Evolutionary conservation across 2,888 invertebrate genomes (phyloP), one percentile per base, ranked within the genome.

Genomic region (Slavum lentiscoides): DNA sequence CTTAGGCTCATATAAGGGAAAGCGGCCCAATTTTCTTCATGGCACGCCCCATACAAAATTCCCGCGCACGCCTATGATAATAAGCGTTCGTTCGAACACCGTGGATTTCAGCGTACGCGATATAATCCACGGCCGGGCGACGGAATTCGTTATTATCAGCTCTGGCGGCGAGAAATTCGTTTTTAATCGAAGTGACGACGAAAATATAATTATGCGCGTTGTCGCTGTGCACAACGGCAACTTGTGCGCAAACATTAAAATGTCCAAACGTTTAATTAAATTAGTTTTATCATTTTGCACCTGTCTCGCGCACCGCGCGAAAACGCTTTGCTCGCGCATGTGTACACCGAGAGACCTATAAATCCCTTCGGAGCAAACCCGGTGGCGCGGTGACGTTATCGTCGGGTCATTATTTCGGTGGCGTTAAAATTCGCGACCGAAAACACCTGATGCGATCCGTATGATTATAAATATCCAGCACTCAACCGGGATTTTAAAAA

Each of bases 261-360:
- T 49, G 67, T 68, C 75, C 67, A 43, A 75, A 59, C 75, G 75
- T 75, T 75, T 76, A 76, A 76, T 76, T 76, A 76, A 76, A 76
- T 76, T 76, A 76, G 75, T 76, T 76, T 76, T 76, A 76, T 76
- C 67, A 68, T 76, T 76, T 76, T 68, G 67, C 75, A 76, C 75
- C 68, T 76, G 75, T 76, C 75, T 68, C 75, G 8, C 49, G 75
- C 59, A 59, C 75, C 67, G n/a, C n/a, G 13, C 15, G 19, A 67
- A 66, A 43, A 59, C 23, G 58, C 67, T 75, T 75, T 75, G 43
- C 59, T 68, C 75, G 49, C 30, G 58, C 59, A n/a, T n/a, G n/a
- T n/a, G n/a, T n/a, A n/a, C n/a, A n/a, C n/a, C n/a, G n/a, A n/a
- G n/a, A n/a, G n/a, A n/a, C n/a, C n/a, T n/a, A n/a, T 59, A 68